A percentile compares a stretch with the other conserved stretches of the same genome.
Conservation (phyloP, 2,797 vertebrate species). For the Poeciliopsis presidionis region DNA sequence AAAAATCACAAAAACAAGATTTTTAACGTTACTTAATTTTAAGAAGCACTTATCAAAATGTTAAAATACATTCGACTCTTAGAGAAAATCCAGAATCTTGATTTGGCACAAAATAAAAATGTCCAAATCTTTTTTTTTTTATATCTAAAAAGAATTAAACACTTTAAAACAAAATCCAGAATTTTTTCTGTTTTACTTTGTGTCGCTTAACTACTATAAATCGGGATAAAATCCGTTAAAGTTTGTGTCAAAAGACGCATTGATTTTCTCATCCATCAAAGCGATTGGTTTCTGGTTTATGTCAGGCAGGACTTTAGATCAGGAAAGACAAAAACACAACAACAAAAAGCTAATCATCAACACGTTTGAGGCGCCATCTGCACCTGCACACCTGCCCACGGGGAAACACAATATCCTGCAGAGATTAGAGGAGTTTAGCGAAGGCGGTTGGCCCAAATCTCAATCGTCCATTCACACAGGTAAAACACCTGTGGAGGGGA, state of each 20-base stretch:
- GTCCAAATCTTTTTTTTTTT: not conserved
- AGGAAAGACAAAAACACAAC: slow-evolving; percentile 1
- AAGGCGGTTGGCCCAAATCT: slow-evolving; percentile 46
- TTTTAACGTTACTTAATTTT: too few relatives aligned
- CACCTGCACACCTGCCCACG: slow-evolving; percentile 63
- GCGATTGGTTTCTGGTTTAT: slow-evolving; percentile 35
- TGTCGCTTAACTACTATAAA: not conserved
- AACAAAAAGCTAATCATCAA: slow-evolving; percentile 44
- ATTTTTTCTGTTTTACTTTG: not conserved
- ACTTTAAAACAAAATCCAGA: too few relatives aligned
- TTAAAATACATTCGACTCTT: too few relatives aligned
- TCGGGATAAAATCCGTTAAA: not conserved
- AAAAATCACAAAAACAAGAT: too few relatives aligned
- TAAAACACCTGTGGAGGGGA: slow-evolving; percentile 74
- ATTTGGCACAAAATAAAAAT: not conserved
- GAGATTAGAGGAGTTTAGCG: slow-evolving; percentile 62
- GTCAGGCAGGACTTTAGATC: slow-evolving; percentile 29
- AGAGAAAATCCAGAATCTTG: too few relatives aligned
- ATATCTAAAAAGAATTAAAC: too few relatives aligned
- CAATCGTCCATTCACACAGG: slow-evolving; percentile 69
- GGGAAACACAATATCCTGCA: slow-evolving; percentile 64
- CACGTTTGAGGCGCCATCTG: slow-evolving; percentile 56
- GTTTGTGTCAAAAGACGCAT: not conserved
- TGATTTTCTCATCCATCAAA: not conserved
- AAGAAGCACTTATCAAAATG: too few relatives aligned